Evolutionary conservation across 1,140 invertebrate species (phyloP).

Genomic region (Mycetomoellerius zeteki): DNA sequence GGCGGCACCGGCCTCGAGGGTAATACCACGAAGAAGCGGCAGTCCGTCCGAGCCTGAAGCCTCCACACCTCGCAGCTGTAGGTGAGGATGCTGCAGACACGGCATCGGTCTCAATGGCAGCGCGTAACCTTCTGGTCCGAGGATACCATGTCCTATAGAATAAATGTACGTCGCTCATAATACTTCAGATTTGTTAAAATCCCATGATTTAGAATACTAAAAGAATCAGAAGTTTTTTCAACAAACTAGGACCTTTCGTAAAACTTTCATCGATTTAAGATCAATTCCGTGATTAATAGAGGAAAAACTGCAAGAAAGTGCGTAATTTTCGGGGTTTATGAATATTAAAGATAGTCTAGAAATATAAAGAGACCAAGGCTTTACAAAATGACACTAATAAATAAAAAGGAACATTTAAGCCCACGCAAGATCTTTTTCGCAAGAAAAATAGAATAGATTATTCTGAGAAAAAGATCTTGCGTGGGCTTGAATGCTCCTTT

Average conservation of each 20-base stretch:
- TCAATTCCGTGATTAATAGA: background rate
- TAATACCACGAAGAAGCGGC: conserved; percentile 90
- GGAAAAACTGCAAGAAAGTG: background rate
- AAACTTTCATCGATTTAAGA: background rate
- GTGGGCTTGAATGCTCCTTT: no score
- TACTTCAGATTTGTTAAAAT: background rate
- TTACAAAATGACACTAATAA: no score
- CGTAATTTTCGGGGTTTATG: background rate
- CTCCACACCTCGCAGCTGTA: conserved; percentile 90
- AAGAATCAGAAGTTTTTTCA: background rate
- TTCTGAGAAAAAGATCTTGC: no score
- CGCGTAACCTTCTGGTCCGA: conserved; percentile 81
- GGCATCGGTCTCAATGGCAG: conserved; percentile 80
- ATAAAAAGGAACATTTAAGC: no score
- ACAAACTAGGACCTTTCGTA: background rate
- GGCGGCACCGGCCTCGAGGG: conserved; percentile 94
- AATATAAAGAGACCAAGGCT: no score
- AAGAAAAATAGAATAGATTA: no score
- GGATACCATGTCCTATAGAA: conserved; percentile 75
- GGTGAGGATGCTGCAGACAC: conserved; percentile 88
- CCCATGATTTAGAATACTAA: background rate
- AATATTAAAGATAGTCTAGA: background rate
- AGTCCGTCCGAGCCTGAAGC: conserved; percentile 82
- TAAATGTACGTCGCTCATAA: background rate
- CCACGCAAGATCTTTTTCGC: no score